phyloP scores from a whole-genome alignment of 2,888 invertebrate species.

The Teinopalpus imperialis region DNA sequence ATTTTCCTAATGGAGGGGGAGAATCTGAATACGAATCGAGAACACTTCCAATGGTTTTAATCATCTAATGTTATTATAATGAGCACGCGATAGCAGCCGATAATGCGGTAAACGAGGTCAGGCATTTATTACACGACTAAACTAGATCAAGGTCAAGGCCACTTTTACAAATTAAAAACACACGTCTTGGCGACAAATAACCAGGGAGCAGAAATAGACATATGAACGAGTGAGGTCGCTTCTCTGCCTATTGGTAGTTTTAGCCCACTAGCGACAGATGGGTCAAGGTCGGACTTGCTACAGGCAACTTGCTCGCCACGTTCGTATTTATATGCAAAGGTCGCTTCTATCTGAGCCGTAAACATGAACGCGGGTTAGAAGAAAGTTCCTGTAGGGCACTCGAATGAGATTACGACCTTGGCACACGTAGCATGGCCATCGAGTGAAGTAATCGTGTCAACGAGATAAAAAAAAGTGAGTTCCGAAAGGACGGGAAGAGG shows the following conservation, averaged over 20 bases:
- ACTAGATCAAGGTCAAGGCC: constrained; percentile 82
- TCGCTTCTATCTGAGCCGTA: neutral
- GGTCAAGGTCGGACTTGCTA: constrained; percentile 69
- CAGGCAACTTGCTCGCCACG: constrained; percentile 10
- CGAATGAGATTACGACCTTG: constrained; percentile 52
- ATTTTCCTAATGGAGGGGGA: neutral
- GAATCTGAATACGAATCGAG: constrained; percentile 34
- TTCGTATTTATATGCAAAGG: neutral
- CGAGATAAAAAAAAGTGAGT: constrained; percentile 51
- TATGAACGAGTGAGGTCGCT: constrained; percentile 56
- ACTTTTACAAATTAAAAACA: constrained; percentile 79
- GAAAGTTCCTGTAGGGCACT: constrained; percentile 26
- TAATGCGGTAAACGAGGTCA: constrained; percentile 79
- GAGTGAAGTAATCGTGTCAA: constrained; percentile 73
- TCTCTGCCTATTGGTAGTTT: constrained; percentile 68
- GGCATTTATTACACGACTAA: constrained; percentile 71
- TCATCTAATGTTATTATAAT: constrained; percentile 63
- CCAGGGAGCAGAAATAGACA: constrained; percentile 65
- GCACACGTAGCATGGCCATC: constrained; percentile 52
- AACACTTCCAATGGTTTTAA: constrained; percentile 41
- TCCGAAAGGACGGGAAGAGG: constrained; percentile 75
- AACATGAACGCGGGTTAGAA: neutral
- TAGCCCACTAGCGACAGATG: constrained; percentile 65
- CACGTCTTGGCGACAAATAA: constrained; percentile 65
- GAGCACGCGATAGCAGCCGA: constrained; percentile 65